Evolutionary conservation across 2,888 invertebrate genomes (phyloP).

Genomic region (Hesperia comma): DNA sequence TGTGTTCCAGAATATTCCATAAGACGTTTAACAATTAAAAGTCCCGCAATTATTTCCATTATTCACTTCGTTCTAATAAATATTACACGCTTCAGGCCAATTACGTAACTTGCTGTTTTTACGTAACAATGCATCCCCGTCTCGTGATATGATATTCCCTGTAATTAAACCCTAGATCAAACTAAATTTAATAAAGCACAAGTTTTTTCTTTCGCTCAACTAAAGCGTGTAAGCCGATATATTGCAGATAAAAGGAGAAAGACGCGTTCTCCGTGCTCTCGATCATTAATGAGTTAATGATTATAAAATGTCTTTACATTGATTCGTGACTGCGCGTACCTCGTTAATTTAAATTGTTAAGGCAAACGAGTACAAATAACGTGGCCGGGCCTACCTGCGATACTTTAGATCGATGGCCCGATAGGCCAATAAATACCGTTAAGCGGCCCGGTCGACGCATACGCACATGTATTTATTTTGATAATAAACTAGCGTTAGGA

Average conservation of each 20-base stretch:
- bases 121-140: constrained; percentile 8
- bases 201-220: constrained; percentile 9
- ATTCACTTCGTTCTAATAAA: constrained; percentile 60
- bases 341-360: constrained; percentile 37
- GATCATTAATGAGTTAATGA: constrained; percentile 36
- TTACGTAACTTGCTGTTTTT: constrained; percentile 43
- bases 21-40: constrained; percentile 67
- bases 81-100: constrained; percentile 46
- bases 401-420: constrained; percentile 32
- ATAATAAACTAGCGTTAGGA: constrained; percentile 42
- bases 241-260: constrained; percentile 22
- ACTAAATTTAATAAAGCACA: constrained; percentile 20
- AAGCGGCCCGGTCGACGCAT: constrained; percentile 39
- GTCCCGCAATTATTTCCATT: constrained; percentile 66
- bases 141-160: constrained; percentile 14
- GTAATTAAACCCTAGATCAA: constrained; percentile 26
- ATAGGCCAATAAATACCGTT: constrained; percentile 41
- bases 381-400: constrained; percentile 29
- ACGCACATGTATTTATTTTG: constrained; percentile 46
- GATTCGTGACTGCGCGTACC: constrained; percentile 34
- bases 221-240: constrained; percentile 28
- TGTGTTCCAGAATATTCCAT: constrained; percentile 47
- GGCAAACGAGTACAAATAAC: constrained; percentile 35
- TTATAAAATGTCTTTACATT: constrained; percentile 37
- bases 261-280: constrained; percentile 17